Percentiles rank a stretch among this genome's conserved stretches.
Conservation (phyloP, 2,797 vertebrate genomes). For the Vespertilio murinus region DNA sequence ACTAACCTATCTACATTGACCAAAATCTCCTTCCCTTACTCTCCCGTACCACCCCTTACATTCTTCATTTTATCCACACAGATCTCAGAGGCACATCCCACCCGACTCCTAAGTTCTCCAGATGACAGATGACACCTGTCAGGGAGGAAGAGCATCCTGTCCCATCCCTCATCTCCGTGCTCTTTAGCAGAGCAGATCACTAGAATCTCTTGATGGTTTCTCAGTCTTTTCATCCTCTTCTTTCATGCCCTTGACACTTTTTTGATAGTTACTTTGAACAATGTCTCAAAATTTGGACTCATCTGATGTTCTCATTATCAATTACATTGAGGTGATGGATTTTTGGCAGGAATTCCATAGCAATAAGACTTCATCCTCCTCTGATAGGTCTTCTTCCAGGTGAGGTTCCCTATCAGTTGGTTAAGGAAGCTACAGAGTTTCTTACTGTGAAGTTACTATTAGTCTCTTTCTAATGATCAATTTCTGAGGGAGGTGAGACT, state of each 20-base stretch:
- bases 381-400: fast-evolving
- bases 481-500: background rate
- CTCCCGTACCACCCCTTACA: background rate
- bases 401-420: background rate
- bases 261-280: background rate
- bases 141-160: background rate
- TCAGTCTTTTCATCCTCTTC: background rate
- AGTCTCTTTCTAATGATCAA: background rate
- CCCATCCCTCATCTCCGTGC: too few relatives aligned
- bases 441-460: background rate
- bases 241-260: background rate
- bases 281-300: background rate
- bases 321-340: background rate
- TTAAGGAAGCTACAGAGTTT: background rate
- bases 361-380: too few relatives aligned
- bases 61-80: background rate
- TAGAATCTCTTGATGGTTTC: background rate
- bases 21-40: background rate
- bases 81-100: background rate
- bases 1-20: background rate
- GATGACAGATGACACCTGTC: background rate
- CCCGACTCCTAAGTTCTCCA: background rate
- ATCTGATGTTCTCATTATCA: background rate
- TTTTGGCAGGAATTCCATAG: background rate
- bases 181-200: background rate